Evolutionary conservation across 2,888 invertebrate species (phyloP), one percentile per base, ranked within the genome.

Genomic region (Balanococcus diminutus): DNA sequence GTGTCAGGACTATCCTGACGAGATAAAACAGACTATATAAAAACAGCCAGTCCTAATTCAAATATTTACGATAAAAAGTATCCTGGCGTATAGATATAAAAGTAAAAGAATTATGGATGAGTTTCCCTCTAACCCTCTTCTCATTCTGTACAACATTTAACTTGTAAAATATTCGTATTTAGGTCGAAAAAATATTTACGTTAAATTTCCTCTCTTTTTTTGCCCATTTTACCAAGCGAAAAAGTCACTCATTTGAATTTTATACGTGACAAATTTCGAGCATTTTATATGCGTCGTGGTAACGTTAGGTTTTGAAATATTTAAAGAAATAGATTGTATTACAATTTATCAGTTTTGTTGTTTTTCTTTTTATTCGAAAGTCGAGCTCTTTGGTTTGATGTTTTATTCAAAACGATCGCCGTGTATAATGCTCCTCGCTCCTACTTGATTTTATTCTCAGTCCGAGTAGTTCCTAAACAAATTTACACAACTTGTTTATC

Each of bases 381-480:
- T 67, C n/a, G 28, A 28, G 31, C 28, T 67, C 56, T 28, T 14
- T 67, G 28, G 14, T 8, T 28, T 56, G 8, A 67, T 67, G 28
- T 67, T 67, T 67, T 28, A 67, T 67, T 67, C 67, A 67, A 16
- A 28, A 28, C 67, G 67, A 56, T 56, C 19, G 56, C 8, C 22
- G 56, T n/a, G n/a, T 46, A 46, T 56, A 22, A 19, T 51, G 51
- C 51, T 56, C 9, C 56, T 67, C 14, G 67, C 4, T 25, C 28
- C 28, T 67, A 67, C 67, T 67, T 67, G 67, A 67, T 67, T 67
- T 67, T 28, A 28, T 67, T 67, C 25, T 46, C 22, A 56, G 67
- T 28, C 67, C 67, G 28, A 67, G 67, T 67, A 67, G 67, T 67
- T 28, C 28, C 28, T 67, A 67, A 67, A 28, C 28, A 67, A 28